Evolutionary conservation across 2,888 invertebrate species (phyloP), one percentile per base, ranked within the genome.

Genomic region (Brachynemurus nebulosus): DNA sequence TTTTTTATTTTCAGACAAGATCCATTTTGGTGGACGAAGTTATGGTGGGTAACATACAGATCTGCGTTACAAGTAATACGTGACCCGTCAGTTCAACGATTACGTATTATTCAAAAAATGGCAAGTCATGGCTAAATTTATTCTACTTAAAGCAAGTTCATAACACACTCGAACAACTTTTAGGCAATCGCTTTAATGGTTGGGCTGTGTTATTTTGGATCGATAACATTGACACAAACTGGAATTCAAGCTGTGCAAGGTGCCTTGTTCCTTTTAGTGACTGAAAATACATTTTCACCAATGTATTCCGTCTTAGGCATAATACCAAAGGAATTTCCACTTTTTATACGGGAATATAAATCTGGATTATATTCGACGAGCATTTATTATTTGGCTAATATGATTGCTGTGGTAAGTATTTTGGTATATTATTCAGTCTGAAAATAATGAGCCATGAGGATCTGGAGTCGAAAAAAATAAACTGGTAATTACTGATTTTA

Each of bases 211-310:
- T 95, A 86, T 63, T 70, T 83, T 16, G 86, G 86, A 41, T 78
- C 84, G 2, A 71, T 77, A 5, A 66, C 72, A 0, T 65, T 76
- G 1, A 80, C 82, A 37, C 92, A 90, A 62, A 68, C 74, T 39
- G 93, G 89, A 0, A 78, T 95, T 17, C 88, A 89, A 58, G 84
- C 89, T 18, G 78, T 90, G 1, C 88, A 91, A 60, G 93, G 92
- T 4, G 83, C 83, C 0, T 65, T 92, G 5, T 92, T 91, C 62
- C 79, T 90, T 52, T 75, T 91, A 62, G 85, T 90, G 35, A 79
- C 86, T 0, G 91, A 93, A 68, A 86, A 90, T 58, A 86, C 90
- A 1, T 93, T 92, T 64, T 78, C 80, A 44, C 89, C 90, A 1
- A 86, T 93, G 82, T 93, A 93, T 62, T 82, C 88, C 0, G 85